These are phyloP conservation scores for Xerus inauris DNA, from an alignment of 2,113 vertebrate genomes.

Conservation along the genomic window DNA sequence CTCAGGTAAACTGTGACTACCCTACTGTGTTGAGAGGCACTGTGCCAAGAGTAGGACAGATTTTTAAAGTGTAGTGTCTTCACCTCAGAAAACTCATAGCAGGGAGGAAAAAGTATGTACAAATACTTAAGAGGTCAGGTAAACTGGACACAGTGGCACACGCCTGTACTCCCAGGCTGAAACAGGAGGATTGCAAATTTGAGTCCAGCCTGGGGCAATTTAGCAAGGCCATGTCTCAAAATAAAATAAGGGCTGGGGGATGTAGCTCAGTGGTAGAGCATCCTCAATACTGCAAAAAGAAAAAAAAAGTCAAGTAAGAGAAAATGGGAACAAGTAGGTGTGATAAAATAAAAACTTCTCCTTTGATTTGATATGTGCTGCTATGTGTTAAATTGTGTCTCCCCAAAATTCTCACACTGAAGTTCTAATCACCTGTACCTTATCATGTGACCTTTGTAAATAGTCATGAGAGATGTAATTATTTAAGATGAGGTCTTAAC, in stretches of 20 bases:
- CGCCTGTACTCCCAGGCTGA: too few species aligned
- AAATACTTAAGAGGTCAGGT: not conserved
- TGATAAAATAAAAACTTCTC: not conserved
- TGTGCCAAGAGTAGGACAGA: not conserved
- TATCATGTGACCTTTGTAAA: not conserved
- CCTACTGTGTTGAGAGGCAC: not conserved
- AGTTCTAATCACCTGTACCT: not conserved
- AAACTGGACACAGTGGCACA: too few species aligned
- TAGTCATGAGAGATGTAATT: not conserved
- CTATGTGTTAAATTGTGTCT: not conserved
- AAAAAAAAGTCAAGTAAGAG: not conserved
- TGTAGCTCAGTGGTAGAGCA: too few species aligned
- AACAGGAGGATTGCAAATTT: too few species aligned
- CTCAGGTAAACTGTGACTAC: not conserved
- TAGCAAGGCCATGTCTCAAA: too few species aligned
- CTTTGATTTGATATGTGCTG: not conserved
- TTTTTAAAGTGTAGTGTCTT: not conserved
- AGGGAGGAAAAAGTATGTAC: not conserved
- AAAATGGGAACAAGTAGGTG: not conserved
- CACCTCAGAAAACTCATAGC: not conserved
- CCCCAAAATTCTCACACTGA: not conserved
- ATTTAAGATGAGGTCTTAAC: not conserved
- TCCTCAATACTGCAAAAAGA: too few species aligned
- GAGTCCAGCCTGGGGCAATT: too few species aligned
- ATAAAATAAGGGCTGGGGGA: too few species aligned